Evolutionary conservation across 92 coral and sea anemone genomes (phyloP).

Genomic region (Nematostella vectensis): DNA sequence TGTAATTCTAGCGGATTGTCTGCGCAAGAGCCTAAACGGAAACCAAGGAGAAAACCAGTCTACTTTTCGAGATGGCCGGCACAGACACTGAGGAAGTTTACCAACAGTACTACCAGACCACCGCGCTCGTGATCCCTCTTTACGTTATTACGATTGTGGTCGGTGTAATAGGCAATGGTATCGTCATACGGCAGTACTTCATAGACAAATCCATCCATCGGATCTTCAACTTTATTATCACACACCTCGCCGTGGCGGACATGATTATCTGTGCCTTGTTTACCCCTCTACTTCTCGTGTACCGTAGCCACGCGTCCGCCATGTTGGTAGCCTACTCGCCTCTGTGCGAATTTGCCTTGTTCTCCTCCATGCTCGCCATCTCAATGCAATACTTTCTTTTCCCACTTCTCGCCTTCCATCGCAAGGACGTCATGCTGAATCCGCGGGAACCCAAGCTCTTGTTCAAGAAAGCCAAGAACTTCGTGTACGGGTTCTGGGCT

Average conservation of each 20-base stretch:
- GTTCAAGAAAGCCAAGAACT: slow-evolving; percentile 45
- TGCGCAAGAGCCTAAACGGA: no score
- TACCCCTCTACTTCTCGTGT: slow-evolving; percentile 74
- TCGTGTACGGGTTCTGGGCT: slow-evolving; percentile 56
- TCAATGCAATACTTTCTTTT: slow-evolving; percentile 76
- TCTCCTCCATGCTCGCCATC: slow-evolving; percentile 69
- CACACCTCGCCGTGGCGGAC: slow-evolving; percentile 81
- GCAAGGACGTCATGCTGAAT: slow-evolving; percentile 66
- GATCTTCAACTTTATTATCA: slow-evolving; percentile 65
- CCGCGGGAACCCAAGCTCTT: slow-evolving; percentile 61
- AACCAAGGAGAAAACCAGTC: no score
- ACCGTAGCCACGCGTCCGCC: slow-evolving; percentile 72
- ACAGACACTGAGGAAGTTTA: slow-evolving; percentile 19
- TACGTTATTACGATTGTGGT: slow-evolving; percentile 56
- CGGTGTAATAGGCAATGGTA: slow-evolving; percentile 73
- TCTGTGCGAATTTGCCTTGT: slow-evolving; percentile 60
- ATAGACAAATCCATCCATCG: slow-evolving; percentile 49
- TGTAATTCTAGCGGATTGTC: no score
- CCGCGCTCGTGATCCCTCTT: slow-evolving; percentile 62
- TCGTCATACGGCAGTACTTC: slow-evolving; percentile 53
- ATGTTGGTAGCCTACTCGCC: slow-evolving; percentile 70
- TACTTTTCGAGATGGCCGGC: neutral
- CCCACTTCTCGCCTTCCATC: slow-evolving; percentile 76
- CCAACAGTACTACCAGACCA: slow-evolving; percentile 61
- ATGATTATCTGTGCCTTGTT: slow-evolving; percentile 60